A percentile compares a stretch with the other conserved stretches of the same genome.
Evolutionary conservation across 2,888 invertebrate genomes (phyloP).

Genomic region (Allophyes oxyacanthae): DNA sequence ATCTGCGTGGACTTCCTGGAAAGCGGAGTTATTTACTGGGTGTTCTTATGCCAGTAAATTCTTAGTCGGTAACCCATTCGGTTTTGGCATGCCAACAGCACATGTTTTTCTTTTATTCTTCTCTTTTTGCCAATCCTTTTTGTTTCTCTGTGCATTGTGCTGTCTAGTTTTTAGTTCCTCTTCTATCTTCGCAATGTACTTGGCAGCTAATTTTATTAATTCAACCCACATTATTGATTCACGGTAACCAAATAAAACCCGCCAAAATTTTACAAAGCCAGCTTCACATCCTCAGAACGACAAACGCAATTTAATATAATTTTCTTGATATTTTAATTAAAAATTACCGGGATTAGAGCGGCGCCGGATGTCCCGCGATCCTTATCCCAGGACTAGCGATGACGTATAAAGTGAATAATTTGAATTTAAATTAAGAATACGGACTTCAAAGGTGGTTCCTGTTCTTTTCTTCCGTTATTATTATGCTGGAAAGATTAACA

Average conservation of each 20-base stretch:
- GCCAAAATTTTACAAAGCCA: conserved; percentile 12
- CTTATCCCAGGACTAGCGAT: conserved; percentile 20
- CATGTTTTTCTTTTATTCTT: too few relatives aligned
- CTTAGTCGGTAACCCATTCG: too few relatives aligned
- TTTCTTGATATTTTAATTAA: conserved; percentile 38
- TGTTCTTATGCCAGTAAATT: too few relatives aligned
- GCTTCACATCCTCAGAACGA: conserved; percentile 3
- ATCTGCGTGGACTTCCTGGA: too few relatives aligned
- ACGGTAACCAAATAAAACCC: conserved; percentile 9
- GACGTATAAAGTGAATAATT: conserved; percentile 42
- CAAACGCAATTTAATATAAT: conserved; percentile 10
- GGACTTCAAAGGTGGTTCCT: conserved; percentile 20
- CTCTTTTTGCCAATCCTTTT: too few relatives aligned
- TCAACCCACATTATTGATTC: neutral
- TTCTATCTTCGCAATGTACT: neutral
- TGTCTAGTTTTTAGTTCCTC: too few relatives aligned
- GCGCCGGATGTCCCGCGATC: conserved; percentile 15
- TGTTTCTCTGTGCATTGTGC: too few relatives aligned
- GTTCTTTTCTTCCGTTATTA: conserved; percentile 9
- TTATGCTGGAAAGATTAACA: conserved; percentile 7
- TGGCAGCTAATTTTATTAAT: neutral
- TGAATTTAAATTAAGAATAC: conserved; percentile 40
- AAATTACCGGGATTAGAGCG: conserved; percentile 26
- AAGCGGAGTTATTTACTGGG: too few relatives aligned
- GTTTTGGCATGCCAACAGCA: too few relatives aligned